phyloP scores from a whole-genome alignment of 2,888 invertebrate genomes.

The Ochropleura plecta region DNA sequence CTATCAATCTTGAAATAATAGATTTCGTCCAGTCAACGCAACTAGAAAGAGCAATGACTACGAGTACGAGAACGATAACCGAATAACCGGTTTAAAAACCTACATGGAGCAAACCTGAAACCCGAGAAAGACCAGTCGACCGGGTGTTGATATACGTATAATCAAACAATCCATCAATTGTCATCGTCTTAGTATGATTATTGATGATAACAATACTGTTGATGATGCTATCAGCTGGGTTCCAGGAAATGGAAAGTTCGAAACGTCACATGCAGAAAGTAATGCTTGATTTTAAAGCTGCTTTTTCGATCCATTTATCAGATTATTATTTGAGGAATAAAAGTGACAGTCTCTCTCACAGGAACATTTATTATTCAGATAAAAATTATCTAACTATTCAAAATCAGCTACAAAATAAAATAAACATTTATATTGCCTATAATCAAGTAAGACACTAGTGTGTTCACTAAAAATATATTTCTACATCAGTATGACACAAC shows the following conservation, averaged over 20 bases:
- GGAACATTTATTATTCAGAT: background rate
- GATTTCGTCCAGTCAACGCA: background rate
- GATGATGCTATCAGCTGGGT: background rate
- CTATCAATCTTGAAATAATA: background rate
- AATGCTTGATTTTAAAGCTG: background rate
- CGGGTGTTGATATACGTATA: background rate
- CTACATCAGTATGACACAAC: too few relatives aligned
- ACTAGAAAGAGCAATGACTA: too few relatives aligned
- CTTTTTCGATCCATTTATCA: background rate
- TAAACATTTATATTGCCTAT: conserved; percentile 13
- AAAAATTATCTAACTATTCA: background rate
- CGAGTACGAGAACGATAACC: too few relatives aligned
- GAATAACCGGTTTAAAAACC: conserved; percentile 1
- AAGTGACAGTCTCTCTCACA: background rate
- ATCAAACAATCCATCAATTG: background rate
- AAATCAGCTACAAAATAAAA: background rate
- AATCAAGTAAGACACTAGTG: background rate
- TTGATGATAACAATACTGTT: background rate
- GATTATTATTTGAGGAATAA: background rate
- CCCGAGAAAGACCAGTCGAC: background rate
- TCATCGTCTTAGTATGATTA: background rate
- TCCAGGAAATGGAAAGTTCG: background rate
- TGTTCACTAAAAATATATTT: background rate
- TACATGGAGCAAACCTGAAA: background rate
- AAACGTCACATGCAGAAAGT: background rate